A percentile compares a stretch with the other conserved stretches of the same genome.
Conservation (phyloP, 1,140 invertebrate genomes). For the Stegodyphus dumicola region DNA sequence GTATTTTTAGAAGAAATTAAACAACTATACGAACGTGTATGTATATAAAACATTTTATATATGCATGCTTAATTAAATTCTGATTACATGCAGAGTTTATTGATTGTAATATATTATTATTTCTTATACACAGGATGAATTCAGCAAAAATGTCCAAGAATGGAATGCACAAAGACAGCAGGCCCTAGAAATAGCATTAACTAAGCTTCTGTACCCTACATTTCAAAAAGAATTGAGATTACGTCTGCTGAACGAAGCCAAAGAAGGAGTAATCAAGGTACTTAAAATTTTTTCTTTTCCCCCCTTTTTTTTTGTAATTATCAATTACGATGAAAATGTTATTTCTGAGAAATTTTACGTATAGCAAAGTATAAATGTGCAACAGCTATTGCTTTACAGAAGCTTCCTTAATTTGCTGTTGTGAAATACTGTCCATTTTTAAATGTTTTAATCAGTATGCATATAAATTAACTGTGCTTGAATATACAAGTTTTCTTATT, state of each 20-base stretch:
- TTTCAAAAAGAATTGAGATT: slow-evolving; percentile 87
- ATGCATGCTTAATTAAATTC: slow-evolving; percentile 1
- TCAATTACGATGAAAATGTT: no score
- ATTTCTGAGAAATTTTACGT: no score
- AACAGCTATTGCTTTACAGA: no score
- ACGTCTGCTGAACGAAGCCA: slow-evolving; percentile 85
- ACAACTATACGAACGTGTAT: slow-evolving; percentile 84
- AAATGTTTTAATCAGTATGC: no score
- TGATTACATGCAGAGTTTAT: background rate
- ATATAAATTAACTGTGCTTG: no score
- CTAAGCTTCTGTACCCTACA: slow-evolving; percentile 88
- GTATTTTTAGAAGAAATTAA: slow-evolving; percentile 92
- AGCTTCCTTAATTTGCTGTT: no score
- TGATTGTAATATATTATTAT: background rate
- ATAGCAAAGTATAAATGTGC: no score
- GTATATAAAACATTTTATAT: background rate
- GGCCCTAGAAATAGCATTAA: slow-evolving; percentile 88
- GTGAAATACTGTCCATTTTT: no score
- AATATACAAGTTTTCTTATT: no score
- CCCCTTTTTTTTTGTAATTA: no score
- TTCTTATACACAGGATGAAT: slow-evolving; percentile 82
- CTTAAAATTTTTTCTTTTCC: slow-evolving; percentile 11
- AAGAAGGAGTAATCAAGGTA: slow-evolving; percentile 84
- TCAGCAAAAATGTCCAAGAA: slow-evolving; percentile 93
- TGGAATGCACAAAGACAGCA: slow-evolving; percentile 93